phyloP scores from a whole-genome alignment of 2,797 vertebrate genomes.

The Eidolon dupreanum region DNA sequence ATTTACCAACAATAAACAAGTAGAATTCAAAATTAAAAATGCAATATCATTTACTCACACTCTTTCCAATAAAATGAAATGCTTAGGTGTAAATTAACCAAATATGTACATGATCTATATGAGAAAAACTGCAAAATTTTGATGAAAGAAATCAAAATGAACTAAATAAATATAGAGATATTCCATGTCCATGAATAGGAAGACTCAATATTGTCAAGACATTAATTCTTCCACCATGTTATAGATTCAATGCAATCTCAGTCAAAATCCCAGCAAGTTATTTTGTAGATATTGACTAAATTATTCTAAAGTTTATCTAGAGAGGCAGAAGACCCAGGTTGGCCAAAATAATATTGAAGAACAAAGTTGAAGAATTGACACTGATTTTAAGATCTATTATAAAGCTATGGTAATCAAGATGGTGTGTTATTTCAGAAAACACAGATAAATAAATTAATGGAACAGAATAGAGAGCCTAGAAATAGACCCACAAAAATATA shows the following conservation, averaged over 20 bases:
- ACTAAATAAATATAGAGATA: neutral
- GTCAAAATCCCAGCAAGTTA: neutral
- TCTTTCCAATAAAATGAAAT: neutral
- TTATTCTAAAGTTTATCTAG: neutral
- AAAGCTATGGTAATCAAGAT: neutral
- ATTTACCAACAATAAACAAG: neutral
- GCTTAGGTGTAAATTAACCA: neutral
- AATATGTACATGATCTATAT: neutral
- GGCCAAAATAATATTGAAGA: neutral
- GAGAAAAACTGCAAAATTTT: neutral
- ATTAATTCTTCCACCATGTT: neutral
- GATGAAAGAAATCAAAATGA: neutral
- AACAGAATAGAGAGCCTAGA: neutral
- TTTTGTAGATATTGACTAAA: neutral
- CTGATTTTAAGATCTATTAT: neutral
- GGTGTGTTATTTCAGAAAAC: neutral
- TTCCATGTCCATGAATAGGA: neutral
- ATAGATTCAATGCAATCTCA: neutral
- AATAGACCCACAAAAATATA: neutral
- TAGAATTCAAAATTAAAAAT: neutral
- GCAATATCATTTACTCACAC: neutral
- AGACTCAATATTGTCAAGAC: neutral
- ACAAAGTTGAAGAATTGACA: neutral
- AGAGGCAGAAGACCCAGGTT: neutral
- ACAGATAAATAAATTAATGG: neutral